Base-by-base conservation (phyloP, 2,797 vertebrate genomes). In the Podarcis siculus region DNA sequence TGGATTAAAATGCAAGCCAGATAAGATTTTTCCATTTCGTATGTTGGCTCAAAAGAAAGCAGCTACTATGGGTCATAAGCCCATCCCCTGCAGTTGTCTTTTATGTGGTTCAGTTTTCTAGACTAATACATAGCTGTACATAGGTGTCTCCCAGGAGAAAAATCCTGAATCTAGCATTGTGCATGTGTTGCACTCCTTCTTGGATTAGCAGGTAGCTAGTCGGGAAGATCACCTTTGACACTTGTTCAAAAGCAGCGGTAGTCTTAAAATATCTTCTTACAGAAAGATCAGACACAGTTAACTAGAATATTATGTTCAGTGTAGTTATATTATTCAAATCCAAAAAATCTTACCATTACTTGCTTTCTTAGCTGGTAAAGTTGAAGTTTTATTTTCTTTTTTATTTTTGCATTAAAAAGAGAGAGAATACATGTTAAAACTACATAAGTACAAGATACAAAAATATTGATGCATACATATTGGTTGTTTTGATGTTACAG, bases 301-400 rank as follows among this genome's bases (percentile, higher is more conserved):
- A 67, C 21, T 78, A 69, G 19, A 67, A 58, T 42, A 39, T 23
- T 69, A 85, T 82, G 13, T 58, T 76, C 8, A 86, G 19, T 89
- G 64, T 37, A 83, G 42, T 90, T 83, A 82, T 82, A 83, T 61
- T 80, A 69, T 49, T 4, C 12, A 84, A 1, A 87, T 0, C 78
- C 75, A 87, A 0, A 7, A 7, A 86, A 32, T 88, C 98, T 98
- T 97, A 99, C 99, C 96, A 89, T 94, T 84, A 98, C 95, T 88
- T 98, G 98, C 83, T 98, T 97, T 91, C 97, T 98, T 93, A 99
- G 94, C 93, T 98, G 98, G 73, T 96, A 94, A 30, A 99, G 96
- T 92, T 99, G 97, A 93, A 98, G 97, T 95, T 98, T 98, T 86
- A 99, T 97, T 98, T 98, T 99, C 99, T 99, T 55, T 55, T 55